Conservation (phyloP, 2,888 invertebrate species). For the Pantelozetes paolii region DNA sequence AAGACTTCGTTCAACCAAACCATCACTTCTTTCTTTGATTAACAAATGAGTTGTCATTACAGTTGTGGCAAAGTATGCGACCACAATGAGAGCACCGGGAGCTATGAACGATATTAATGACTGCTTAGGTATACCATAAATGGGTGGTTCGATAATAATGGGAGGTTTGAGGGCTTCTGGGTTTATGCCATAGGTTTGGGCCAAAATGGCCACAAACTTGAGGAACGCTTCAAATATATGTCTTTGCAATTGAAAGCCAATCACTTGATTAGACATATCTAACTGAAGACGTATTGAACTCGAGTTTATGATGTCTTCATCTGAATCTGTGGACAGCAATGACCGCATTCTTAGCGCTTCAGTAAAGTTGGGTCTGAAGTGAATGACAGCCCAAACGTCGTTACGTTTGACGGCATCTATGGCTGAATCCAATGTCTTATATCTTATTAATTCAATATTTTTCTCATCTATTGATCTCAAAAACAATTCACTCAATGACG, state of each 20-base stretch:
- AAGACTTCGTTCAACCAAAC: constrained; percentile 53
- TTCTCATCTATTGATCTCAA: constrained; percentile 21
- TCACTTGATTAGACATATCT: constrained; percentile 42
- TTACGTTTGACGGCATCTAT: constrained; percentile 35
- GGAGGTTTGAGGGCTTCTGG: constrained; percentile 40
- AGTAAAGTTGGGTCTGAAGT: constrained; percentile 31
- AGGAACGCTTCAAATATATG: constrained; percentile 36
- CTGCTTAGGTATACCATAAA: constrained; percentile 32
- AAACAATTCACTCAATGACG: constrained; percentile 34
- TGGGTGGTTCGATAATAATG: constrained; percentile 36
- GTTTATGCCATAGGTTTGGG: constrained; percentile 20
- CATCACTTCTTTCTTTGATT: constrained; percentile 36
- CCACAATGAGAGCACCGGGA: constrained; percentile 40
- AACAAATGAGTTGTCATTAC: constrained; percentile 39
- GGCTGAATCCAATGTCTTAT: constrained; percentile 21
- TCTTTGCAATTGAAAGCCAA: constrained; percentile 41
- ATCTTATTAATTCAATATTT: constrained; percentile 4
- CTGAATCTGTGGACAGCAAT: not conserved
- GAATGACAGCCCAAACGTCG: constrained; percentile 33
- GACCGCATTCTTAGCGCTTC: constrained; percentile 30
- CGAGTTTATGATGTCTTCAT: constrained; percentile 11
- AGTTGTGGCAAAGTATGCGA: constrained; percentile 40
- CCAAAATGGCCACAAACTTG: constrained; percentile 35
- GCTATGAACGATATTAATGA: constrained; percentile 38
- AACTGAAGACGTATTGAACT: constrained; percentile 37